Percentiles rank a stretch among this genome's conserved stretches.
Evolutionary conservation across 2,113 vertebrate species (phyloP).

Genomic region (Psettodes erumei): DNA sequence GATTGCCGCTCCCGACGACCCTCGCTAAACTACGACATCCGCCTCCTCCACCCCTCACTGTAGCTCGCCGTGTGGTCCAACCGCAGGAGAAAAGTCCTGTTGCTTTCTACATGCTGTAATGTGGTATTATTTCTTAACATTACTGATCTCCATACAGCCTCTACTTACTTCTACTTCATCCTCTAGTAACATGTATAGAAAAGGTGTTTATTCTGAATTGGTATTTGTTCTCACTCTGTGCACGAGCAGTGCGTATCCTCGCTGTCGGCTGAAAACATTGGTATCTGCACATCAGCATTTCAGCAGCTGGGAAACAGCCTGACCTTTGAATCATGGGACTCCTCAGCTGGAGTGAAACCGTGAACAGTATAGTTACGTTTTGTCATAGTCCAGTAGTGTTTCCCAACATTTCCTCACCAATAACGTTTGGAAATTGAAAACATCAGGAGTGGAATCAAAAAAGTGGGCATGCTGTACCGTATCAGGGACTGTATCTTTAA

Average conservation of each 20-base stretch:
- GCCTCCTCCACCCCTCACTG: neutral
- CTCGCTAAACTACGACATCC: constrained; percentile 50
- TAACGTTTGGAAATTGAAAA: neutral
- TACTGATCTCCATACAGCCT: neutral
- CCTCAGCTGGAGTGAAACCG: neutral
- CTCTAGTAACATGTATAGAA: neutral
- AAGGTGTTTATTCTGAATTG: neutral
- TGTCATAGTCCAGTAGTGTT: neutral
- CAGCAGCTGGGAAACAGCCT: constrained; percentile 12
- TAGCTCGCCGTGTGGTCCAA: constrained; percentile 22
- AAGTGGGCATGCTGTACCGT: neutral
- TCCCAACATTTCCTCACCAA: neutral
- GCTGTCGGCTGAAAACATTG: constrained; percentile 22
- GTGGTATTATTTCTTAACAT: constrained; percentile 42
- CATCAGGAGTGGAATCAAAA: neutral
- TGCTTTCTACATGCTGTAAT: constrained; percentile 52
- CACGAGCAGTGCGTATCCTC: constrained; percentile 33
- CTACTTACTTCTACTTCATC: neutral
- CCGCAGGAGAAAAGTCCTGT: neutral
- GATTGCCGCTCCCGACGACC: constrained; percentile 87
- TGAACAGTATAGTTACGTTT: neutral
- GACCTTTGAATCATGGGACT: neutral
- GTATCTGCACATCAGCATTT: constrained; percentile 4
- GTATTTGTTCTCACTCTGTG: neutral
- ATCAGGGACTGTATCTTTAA: neutral